Percentiles rank a stretch among this genome's conserved stretches.
These are phyloP conservation scores for Rhagoletis zephyria DNA, from an alignment of 1,140 invertebrate genomes.

Conservation along the genomic window DNA sequence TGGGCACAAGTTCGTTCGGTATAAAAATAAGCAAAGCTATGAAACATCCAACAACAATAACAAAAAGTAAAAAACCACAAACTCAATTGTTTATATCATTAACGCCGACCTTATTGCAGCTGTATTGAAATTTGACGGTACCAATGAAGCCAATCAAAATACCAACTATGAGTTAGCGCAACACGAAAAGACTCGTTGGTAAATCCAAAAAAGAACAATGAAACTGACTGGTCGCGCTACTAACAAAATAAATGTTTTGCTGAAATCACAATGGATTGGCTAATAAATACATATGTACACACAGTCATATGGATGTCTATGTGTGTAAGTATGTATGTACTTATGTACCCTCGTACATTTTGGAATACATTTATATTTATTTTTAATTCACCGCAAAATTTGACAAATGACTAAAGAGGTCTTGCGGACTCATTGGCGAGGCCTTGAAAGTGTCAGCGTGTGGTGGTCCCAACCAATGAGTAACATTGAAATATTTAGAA, in stretches of 20 bases:
- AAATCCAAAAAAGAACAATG: neutral
- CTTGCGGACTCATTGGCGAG: neutral
- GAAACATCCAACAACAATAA: neutral
- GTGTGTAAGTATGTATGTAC: neutral
- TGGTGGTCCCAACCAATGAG: neutral
- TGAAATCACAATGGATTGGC: neutral
- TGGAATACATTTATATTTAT: neutral
- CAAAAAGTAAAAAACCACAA: neutral
- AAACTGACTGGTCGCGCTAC: neutral
- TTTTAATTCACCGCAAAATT: neutral
- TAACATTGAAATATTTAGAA: too few relatives aligned
- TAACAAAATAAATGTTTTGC: neutral
- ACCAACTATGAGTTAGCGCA: neutral
- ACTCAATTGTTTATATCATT: slow-evolving; percentile 16
- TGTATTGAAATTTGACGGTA: neutral
- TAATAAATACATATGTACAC: neutral
- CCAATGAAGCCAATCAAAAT: slow-evolving; percentile 16
- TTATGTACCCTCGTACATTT: neutral
- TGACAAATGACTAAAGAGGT: neutral
- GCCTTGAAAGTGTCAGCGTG: slow-evolving; percentile 1
- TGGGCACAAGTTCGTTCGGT: too few relatives aligned
- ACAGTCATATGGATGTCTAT: neutral
- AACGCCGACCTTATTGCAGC: neutral
- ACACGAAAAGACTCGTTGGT: neutral
- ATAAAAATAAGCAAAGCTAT: neutral